These are phyloP conservation scores for Standfussiana lucernea DNA, from an alignment of 2,888 invertebrate species.

Conservation along the genomic window DNA sequence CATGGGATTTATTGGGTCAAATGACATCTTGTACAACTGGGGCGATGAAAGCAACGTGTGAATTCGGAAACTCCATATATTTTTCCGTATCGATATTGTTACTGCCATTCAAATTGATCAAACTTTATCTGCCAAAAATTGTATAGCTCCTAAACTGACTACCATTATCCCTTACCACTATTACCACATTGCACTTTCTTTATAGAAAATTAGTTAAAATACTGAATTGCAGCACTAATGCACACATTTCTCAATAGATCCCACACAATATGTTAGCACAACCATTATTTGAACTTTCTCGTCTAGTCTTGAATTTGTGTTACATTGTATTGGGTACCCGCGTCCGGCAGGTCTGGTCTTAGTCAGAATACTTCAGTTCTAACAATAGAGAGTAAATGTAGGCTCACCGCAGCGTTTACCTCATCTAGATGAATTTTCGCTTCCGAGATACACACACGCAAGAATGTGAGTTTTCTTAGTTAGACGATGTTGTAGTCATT, in stretches of 20 bases:
- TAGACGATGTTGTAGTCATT: constrained; percentile 38
- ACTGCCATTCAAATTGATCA: constrained; percentile 1
- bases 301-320: constrained; percentile 37
- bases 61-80: constrained; percentile 29
- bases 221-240: constrained; percentile 21
- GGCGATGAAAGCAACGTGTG: constrained; percentile 64
- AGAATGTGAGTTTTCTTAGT: constrained; percentile 55
- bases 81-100: neutral
- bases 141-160: neutral
- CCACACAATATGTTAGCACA: constrained; percentile 23
- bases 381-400: constrained; percentile 54
- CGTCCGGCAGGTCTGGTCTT: constrained; percentile 55
- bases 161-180: neutral
- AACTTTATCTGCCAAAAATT: neutral
- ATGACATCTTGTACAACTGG: constrained; percentile 66
- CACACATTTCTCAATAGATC: constrained; percentile 27
- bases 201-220: constrained; percentile 2
- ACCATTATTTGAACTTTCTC: constrained; percentile 59
- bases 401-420: constrained; percentile 53
- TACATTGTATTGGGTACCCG: constrained; percentile 35
- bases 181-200: constrained; percentile 20
- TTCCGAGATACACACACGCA: constrained; percentile 52
- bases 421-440: constrained; percentile 57
- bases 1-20: constrained; percentile 74
- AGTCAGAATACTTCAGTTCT: constrained; percentile 46